phyloP scores from a whole-genome alignment of 2,113 vertebrate species.

The Calyptommatus sinebrachiatus region DNA sequence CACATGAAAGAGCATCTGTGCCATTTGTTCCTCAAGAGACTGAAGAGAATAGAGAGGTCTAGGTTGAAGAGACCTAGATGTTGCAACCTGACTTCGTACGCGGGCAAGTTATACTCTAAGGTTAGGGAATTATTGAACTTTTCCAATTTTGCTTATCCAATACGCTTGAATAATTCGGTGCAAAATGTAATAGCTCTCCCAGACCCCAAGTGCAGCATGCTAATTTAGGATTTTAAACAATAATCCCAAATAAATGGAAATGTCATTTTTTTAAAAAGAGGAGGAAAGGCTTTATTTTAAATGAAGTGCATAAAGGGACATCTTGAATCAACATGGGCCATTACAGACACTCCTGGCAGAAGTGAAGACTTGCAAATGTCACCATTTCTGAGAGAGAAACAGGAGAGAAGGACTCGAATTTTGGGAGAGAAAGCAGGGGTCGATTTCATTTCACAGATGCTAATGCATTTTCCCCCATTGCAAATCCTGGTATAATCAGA shows the following conservation, averaged over 20 bases:
- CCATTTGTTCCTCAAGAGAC: no score
- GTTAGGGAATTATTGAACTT: constrained; percentile 1
- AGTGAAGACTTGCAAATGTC: constrained; percentile 46
- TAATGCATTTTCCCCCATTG: constrained; percentile 15
- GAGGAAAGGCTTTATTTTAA: constrained; percentile 56
- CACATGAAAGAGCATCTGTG: no score
- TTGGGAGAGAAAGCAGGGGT: neutral
- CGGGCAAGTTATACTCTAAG: no score
- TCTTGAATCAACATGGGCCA: constrained; percentile 61
- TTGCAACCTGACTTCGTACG: no score
- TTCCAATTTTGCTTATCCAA: constrained; percentile 50
- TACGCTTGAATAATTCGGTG: constrained; percentile 63
- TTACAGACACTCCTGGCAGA: constrained; percentile 43
- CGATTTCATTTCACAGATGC: constrained; percentile 36
- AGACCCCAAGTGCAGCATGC: constrained; percentile 56
- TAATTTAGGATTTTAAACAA: constrained; percentile 74
- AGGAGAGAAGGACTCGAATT: constrained; percentile 27
- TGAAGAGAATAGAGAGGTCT: no score
- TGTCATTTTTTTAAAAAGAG: constrained; percentile 46
- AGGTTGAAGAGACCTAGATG: no score
- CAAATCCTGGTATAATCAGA: constrained; percentile 32
- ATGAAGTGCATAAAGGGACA: constrained; percentile 63
- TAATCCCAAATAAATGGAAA: constrained; percentile 72
- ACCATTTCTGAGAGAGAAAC: constrained; percentile 18
- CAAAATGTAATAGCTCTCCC: constrained; percentile 71